These are phyloP conservation scores for Capreolus pygargus DNA, from an alignment of 2,113 vertebrate genomes.

Conservation along the genomic window DNA sequence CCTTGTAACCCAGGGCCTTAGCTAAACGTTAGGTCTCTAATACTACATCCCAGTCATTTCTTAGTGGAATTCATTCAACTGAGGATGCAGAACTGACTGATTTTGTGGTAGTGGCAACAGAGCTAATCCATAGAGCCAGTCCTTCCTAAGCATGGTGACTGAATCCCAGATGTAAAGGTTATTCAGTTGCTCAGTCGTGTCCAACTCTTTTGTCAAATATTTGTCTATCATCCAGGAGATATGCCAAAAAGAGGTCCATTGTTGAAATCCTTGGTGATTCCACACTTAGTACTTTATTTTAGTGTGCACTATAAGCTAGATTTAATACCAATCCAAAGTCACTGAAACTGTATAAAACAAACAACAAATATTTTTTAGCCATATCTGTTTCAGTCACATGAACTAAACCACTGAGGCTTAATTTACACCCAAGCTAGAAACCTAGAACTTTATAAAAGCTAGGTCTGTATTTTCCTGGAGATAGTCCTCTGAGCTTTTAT, in stretches of 20 bases:
- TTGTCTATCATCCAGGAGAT: not conserved
- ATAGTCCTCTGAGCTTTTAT: not conserved
- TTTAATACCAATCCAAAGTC: not conserved
- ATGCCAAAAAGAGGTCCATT: not conserved
- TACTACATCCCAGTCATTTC: not conserved
- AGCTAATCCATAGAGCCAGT: not conserved
- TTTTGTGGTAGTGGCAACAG: not conserved
- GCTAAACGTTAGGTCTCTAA: not conserved
- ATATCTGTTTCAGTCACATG: not conserved
- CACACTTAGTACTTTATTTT: not conserved
- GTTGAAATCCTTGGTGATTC: not conserved
- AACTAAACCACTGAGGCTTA: not conserved
- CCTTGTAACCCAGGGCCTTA: not conserved
- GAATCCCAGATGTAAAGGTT: not conserved
- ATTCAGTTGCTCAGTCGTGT: not conserved
- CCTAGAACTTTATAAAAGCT: conserved; percentile 31
- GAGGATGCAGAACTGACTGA: not conserved
- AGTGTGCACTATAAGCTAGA: not conserved
- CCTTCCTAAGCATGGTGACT: not conserved
- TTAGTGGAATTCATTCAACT: not conserved
- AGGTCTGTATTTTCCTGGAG: not conserved
- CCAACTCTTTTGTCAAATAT: not conserved
- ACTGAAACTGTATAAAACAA: not conserved
- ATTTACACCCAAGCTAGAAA: not conserved
- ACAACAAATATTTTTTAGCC: not conserved